Evolutionary conservation across 2,888 invertebrate species (phyloP), one percentile per base, ranked within the genome.

Genomic region (Morinoia aosen): DNA sequence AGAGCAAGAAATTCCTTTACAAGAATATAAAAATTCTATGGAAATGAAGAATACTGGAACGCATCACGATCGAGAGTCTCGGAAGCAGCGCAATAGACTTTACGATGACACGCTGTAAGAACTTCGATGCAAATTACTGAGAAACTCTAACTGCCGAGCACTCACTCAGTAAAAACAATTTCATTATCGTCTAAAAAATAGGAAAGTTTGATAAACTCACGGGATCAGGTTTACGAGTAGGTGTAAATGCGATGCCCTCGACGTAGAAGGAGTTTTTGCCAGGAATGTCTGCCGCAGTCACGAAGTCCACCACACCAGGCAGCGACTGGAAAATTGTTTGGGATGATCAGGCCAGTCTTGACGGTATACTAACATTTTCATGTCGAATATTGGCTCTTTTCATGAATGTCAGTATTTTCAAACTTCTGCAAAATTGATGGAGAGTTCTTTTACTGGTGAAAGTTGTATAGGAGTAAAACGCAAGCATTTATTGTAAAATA

Each of bases 301-400:
- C 96, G 95, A 97, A 97, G 95, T 96, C 97, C 88, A 97, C 97
- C 11, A 97, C 97, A 56, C 97, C 97, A 11, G 97, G 97, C 58
- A 97, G 96, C 95, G 96, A 97, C 97, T 98, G 97, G 88, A 98
- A 57, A 58, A 40, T 19, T 90, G 33, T 12, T 93, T 39, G 19
- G 0, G n/a, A 61, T 61, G 61, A 48, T 48, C 48, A 48, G 48
- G 48, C 48, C 48, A 48, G 48, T 48, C 48, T 4, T 48, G 48
- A 5, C 48, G 5, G 48, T 5, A 5, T 48, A 48, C 48, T 48
- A 5, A 48, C 48, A 48, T 48, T 48, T 61, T 61, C 12, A 61
- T 16, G 12, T 12, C 19, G 61, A 61, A 19, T 19, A 61, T 61
- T 61, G 8, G 19, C 14, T 61, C 12, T 19, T 1, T 5, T 61